Evolutionary conservation across 2,113 vertebrate genomes (phyloP).

Genomic region (Potamarius usumacintae): DNA sequence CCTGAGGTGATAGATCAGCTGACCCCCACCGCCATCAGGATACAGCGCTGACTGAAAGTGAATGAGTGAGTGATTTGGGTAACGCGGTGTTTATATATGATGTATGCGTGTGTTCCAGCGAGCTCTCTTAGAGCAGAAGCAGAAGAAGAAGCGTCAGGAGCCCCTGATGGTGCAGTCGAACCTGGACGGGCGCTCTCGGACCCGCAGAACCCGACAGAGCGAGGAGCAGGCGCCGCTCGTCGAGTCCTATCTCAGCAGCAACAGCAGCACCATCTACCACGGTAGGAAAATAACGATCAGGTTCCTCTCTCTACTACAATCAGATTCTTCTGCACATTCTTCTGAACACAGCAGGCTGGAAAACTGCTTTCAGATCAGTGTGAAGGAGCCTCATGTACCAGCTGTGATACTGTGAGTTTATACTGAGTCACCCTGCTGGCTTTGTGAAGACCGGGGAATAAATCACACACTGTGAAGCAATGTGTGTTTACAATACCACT

Average conservation of each 20-base stretch:
- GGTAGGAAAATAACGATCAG: conserved; percentile 67
- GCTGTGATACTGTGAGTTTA: conserved; percentile 26
- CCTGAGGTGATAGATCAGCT: too few relatives aligned
- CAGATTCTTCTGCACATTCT: background rate
- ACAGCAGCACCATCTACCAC: conserved; percentile 93
- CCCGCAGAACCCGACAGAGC: conserved; percentile 85
- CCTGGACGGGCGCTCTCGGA: conserved; percentile 84
- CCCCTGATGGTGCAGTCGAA: conserved; percentile 98
- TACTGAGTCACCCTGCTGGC: background rate
- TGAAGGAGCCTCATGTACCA: background rate
- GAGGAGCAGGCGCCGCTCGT: conserved; percentile 96
- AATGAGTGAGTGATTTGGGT: background rate
- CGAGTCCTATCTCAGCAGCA: conserved; percentile 94
- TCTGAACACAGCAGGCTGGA: background rate
- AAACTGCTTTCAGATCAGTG: background rate
- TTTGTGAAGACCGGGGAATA: background rate
- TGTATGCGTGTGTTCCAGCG: conserved; percentile 70
- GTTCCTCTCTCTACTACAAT: background rate
- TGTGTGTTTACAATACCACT: conserved; percentile 15
- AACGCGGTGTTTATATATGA: background rate
- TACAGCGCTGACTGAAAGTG: background rate
- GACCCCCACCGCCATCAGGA: background rate
- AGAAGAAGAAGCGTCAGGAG: conserved; percentile 98
- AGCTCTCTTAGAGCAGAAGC: conserved; percentile 93
- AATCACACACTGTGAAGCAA: conserved; percentile 17